A percentile compares a stretch with the other conserved stretches of the same genome.
phyloP scores from a whole-genome alignment of 1,140 invertebrate species.

The Pentalonia nigronervosa region DNA sequence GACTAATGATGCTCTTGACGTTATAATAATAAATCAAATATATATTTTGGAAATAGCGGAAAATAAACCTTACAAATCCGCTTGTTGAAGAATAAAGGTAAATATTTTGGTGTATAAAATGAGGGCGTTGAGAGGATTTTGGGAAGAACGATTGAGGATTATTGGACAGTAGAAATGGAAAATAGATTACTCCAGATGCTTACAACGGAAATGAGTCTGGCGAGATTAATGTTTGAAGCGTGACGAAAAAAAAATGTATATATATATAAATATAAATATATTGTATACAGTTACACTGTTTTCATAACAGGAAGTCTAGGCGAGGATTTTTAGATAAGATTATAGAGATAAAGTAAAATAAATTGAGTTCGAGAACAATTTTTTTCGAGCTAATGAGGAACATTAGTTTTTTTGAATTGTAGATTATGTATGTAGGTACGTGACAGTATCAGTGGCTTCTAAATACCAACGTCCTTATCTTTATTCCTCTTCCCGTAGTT shows the following conservation, averaged over 20 bases:
- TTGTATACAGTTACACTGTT: background rate
- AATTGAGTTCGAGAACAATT: background rate
- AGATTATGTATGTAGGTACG: background rate
- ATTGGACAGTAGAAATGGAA: constrained; percentile 35
- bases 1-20: background rate
- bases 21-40: constrained; percentile 25
- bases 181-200: constrained; percentile 48
- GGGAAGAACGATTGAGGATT: background rate
- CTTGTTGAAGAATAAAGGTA: background rate
- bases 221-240: constrained; percentile 40
- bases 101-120: constrained; percentile 13
- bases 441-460: background rate
- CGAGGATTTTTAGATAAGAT: background rate
- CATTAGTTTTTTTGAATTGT: background rate
- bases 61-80: background rate
- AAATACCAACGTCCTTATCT: background rate
- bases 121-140: constrained; percentile 6
- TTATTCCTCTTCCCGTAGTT: background rate
- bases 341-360: background rate
- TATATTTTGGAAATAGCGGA: background rate
- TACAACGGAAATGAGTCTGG: constrained; percentile 38
- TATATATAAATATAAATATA: background rate
- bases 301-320: background rate
- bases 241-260: constrained; percentile 38
- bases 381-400: background rate